A percentile compares a stretch with the other conserved stretches of the same genome.
Conservation (phyloP, 2,888 invertebrate genomes). For the Tromatobia lineatoria region DNA sequence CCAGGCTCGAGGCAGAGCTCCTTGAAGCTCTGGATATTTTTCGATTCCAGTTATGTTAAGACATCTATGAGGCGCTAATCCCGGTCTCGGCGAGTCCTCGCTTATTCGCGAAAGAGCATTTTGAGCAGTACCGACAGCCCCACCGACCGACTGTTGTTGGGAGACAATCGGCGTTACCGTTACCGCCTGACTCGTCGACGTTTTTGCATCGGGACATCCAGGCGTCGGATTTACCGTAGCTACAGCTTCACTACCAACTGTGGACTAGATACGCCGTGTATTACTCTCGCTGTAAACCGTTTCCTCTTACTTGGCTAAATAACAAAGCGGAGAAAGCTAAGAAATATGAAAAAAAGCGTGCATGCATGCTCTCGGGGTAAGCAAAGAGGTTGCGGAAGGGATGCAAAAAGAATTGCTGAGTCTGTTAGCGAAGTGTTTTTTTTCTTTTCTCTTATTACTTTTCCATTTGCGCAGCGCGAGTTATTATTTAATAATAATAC, state of each 20-base stretch:
- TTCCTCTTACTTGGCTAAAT: background rate
- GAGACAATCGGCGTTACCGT: constrained; percentile 73
- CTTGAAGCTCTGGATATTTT: constrained; percentile 90
- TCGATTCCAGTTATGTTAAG: constrained; percentile 93
- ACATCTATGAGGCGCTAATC: constrained; percentile 85
- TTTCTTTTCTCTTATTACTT: constrained; percentile 10
- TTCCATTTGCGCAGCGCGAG: constrained; percentile 9
- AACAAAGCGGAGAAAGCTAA: constrained; percentile 14
- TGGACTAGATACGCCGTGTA: constrained; percentile 74
- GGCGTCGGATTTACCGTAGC: constrained; percentile 70
- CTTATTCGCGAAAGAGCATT: constrained; percentile 85
- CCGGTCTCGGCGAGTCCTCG: constrained; percentile 86
- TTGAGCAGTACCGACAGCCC: constrained; percentile 69
- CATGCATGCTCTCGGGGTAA: constrained; percentile 27
- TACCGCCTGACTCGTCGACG: constrained; percentile 71
- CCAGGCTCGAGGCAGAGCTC: constrained; percentile 91
- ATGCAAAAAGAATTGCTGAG: constrained; percentile 27
- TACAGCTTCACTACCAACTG: constrained; percentile 78
- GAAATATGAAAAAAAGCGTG: constrained; percentile 28
- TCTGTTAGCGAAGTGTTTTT: background rate
- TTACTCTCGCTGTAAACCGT: constrained; percentile 59
- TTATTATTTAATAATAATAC: constrained; percentile 47
- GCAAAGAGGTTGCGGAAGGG: constrained; percentile 20
- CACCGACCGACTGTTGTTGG: constrained; percentile 73
- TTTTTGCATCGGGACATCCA: constrained; percentile 77